These are phyloP conservation scores for Gasterosteus aculeatus DNA, from an alignment of 2,113 vertebrate genomes.

Conservation along the genomic window DNA sequence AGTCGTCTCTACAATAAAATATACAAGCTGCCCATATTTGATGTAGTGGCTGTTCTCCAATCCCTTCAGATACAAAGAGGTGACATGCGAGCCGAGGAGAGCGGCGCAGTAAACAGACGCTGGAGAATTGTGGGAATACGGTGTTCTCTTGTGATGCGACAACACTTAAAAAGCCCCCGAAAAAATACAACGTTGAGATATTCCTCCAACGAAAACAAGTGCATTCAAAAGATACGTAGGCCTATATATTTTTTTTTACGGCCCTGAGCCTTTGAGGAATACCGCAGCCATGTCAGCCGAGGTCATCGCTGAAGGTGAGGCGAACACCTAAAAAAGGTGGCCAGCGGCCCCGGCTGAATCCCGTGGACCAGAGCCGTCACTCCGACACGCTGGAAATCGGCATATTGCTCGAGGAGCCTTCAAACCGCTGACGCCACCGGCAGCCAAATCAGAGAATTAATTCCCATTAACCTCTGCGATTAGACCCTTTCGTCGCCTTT, in stretches of 20 bases:
- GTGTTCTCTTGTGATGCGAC: no score
- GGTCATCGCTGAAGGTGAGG: background rate
- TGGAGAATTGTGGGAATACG: background rate
- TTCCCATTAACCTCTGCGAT: background rate
- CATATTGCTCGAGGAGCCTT: conserved; percentile 1
- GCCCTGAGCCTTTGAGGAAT: background rate
- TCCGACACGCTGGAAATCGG: background rate
- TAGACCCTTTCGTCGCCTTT: background rate
- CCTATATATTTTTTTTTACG: background rate
- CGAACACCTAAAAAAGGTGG: no score
- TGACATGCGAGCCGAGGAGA: background rate
- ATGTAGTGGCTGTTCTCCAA: background rate
- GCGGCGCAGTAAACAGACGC: background rate
- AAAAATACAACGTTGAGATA: background rate
- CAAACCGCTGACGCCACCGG: background rate
- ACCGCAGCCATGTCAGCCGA: background rate
- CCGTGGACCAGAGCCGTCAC: no score
- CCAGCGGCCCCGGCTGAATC: no score
- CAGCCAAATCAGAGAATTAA: conserved; percentile 22
- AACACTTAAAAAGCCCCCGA: background rate
- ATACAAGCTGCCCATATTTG: background rate
- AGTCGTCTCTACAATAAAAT: background rate
- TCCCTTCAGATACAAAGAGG: background rate
- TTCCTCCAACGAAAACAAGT: background rate
- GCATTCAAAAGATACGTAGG: background rate